Conservation (phyloP, 2,797 vertebrate species). For the Pseudopleuronectes americanus region DNA sequence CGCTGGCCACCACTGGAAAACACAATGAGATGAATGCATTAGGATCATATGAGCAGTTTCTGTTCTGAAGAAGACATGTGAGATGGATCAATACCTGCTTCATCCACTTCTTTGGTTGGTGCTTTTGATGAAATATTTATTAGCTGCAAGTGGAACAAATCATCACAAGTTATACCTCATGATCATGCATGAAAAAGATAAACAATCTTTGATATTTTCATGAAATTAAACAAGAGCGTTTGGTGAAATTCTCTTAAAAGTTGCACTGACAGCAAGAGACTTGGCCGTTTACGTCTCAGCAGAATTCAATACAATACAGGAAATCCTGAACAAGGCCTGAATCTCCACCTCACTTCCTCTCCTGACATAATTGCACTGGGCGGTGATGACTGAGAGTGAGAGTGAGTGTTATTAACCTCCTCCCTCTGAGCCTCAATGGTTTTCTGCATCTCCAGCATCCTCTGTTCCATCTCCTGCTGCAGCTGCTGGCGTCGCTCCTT, state of each 20-base stretch:
- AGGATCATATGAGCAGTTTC: background rate
- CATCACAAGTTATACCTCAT: background rate
- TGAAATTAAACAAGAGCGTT: no score
- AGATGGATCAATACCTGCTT: slow-evolving; percentile 67
- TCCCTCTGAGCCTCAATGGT: no score
- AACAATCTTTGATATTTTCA: background rate
- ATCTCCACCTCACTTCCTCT: slow-evolving; percentile 64
- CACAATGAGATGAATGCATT: background rate
- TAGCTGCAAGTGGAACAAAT: slow-evolving; percentile 62
- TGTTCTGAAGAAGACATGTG: background rate
- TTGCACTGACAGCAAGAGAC: no score
- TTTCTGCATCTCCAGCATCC: no score
- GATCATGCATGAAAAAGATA: background rate
- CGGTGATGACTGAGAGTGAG: background rate
- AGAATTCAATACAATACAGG: slow-evolving; percentile 76
- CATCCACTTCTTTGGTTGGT: slow-evolving; percentile 66
- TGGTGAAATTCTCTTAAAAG: no score
- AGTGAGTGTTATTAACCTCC: slow-evolving; percentile 65
- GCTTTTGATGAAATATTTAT: slow-evolving; percentile 64
- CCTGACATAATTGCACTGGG: slow-evolving; percentile 2
- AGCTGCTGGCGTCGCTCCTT: slow-evolving; percentile 80
- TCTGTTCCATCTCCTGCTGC: slow-evolving; percentile 81
- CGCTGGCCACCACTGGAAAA: slow-evolving; percentile 61
- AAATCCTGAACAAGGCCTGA: slow-evolving; percentile 80
- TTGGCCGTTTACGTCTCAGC: no score